Base-by-base conservation (phyloP, 2,113 vertebrate genomes). In the Cyanoderma ruficeps region DNA sequence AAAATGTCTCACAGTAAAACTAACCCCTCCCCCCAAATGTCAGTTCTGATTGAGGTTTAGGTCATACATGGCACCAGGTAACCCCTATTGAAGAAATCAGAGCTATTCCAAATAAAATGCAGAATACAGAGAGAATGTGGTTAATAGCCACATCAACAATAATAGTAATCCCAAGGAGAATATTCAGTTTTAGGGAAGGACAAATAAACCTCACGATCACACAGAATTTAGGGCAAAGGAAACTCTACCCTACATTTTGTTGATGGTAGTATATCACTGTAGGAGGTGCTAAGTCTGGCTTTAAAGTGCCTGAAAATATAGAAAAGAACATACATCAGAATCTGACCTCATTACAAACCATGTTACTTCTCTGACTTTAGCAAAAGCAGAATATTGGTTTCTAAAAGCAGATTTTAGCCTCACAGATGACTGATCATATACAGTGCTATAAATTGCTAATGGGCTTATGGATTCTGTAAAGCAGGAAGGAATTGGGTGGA, bases 381-480 rank as follows among this genome's bases (percentile, higher is more conserved):
- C 64, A 93, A 91, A 88, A 89, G 56, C 49, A 83, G 92, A 90
- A 81, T 90, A 92, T 33, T 90, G 60, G 72, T 90, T 96, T 96
- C 93, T 86, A 92, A 95, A 92, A 91, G 85, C 17, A 78, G 92
- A 89, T 83, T 93, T 90, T 86, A 88, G 85, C 75, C 56, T 93
- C 85, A 30, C 56, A 90, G 80, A 93, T 92, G 71, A 95, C 65
- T 90, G 90, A 81, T 94, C 87, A 42, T 88, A 79, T 59, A 87
- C 41, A 90, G 87, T 87, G 70, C 94, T 96, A 97, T 93, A 96
- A 96, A 96, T 95, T 96, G 76, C 83, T 96, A 94, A 92, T 71
- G 64, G 88, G 59, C 77, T 90, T 75, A 69, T 94, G 79, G 72
- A 92, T 90, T 90, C 79, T 89, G 52, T 81, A 93, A 93, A 94